A percentile compares a stretch with the other conserved stretches of the same genome.
Conservation (phyloP, 2,113 vertebrate genomes). For the Campylomormyrus tamandua region DNA sequence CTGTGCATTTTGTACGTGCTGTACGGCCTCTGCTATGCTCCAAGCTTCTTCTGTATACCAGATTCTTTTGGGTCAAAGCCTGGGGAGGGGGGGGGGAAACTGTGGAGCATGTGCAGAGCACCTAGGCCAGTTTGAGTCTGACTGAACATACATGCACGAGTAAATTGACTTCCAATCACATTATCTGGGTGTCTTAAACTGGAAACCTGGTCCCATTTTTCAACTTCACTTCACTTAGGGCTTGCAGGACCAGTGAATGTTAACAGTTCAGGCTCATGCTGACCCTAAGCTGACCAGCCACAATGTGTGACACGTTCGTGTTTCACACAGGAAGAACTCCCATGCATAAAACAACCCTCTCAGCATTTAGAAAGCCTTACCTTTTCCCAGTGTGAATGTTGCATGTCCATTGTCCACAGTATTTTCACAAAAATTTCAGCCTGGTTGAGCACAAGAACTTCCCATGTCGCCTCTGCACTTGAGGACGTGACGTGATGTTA, state of each 20-base stretch:
- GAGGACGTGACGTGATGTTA: not conserved
- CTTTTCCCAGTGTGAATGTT: not conserved
- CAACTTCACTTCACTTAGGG: not conserved
- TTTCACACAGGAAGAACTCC: not conserved
- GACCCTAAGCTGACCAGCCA: not conserved
- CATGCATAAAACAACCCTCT: not conserved
- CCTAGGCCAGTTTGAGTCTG: no score
- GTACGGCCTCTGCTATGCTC: no score
- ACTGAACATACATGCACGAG: no score
- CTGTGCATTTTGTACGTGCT: no score
- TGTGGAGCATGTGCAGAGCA: no score
- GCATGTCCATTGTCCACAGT: not conserved
- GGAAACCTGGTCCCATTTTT: not conserved
- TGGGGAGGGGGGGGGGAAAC: no score
- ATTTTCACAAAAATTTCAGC: not conserved
- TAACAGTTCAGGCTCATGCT: not conserved
- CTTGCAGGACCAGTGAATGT: not conserved
- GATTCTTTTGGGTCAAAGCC: no score
- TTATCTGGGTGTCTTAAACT: not conserved
- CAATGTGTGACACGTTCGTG: not conserved
- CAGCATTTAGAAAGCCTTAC: not conserved
- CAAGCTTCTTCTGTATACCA: no score
- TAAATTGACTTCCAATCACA: no score
- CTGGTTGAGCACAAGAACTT: not conserved
- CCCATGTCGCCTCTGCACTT: not conserved